Percentiles rank a stretch among this genome's conserved stretches.
Conservation (phyloP, 2,797 vertebrate genomes). For the Scolopax rusticola region DNA sequence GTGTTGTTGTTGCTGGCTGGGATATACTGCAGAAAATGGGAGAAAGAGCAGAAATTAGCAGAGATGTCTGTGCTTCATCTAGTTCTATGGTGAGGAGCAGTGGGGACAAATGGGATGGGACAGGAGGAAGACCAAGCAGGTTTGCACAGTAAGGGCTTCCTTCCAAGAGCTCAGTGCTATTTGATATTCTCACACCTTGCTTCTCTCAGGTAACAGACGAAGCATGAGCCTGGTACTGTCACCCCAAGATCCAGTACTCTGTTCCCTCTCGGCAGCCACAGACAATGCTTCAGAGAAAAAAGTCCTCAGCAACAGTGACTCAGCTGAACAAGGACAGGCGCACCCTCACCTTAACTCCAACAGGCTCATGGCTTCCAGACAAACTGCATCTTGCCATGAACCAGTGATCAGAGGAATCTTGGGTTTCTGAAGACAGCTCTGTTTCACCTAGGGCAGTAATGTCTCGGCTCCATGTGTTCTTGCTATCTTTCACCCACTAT, state of each 20-base stretch:
- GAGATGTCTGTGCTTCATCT: not conserved
- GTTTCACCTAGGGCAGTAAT: not conserved
- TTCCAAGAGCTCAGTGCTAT: not conserved
- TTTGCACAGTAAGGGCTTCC: not conserved
- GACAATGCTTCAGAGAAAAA: not conserved
- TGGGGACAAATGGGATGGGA: not conserved
- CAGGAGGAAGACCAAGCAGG: not conserved
- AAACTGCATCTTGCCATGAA: not conserved
- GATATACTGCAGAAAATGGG: conserved; percentile 84
- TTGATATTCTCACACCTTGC: not conserved
- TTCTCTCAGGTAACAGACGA: not conserved
- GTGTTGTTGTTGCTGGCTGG: conserved; percentile 95
- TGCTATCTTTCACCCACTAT: not conserved
- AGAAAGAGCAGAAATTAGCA: conserved; percentile 27
- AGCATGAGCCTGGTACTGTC: not conserved
- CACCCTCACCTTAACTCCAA: not conserved
- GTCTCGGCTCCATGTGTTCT: not conserved
- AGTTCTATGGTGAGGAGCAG: not conserved
- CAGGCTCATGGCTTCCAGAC: not conserved
- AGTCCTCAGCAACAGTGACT: not conserved
- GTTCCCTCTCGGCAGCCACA: not conserved
- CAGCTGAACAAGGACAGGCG: not conserved
- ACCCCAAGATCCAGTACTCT: not conserved
- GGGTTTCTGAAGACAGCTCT: not conserved
- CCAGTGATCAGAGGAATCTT: not conserved